Evolutionary conservation across 2,797 vertebrate genomes (phyloP).

Genomic region (Novumbra hubbsi): DNA sequence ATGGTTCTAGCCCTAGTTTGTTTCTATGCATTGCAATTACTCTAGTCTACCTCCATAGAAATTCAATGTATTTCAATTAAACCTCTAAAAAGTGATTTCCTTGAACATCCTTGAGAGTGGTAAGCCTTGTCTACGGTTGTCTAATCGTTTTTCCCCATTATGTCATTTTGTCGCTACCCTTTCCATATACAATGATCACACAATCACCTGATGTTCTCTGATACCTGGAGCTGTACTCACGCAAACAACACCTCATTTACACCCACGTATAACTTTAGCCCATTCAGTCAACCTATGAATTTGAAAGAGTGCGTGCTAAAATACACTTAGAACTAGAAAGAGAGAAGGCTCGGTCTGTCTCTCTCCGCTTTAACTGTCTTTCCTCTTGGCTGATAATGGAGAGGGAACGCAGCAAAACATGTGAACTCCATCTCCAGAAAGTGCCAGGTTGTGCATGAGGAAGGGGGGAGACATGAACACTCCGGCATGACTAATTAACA

Average conservation of each 20-base stretch:
- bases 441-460: conserved; percentile 31
- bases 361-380: conserved; percentile 8
- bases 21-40: neutral
- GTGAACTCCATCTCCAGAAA: conserved; percentile 64
- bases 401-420: conserved; percentile 52
- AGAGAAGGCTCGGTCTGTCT: neutral
- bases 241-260: neutral
- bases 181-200: neutral
- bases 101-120: neutral
- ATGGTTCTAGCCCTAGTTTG: neutral
- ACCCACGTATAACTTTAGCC: neutral
- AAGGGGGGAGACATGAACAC: conserved; percentile 15
- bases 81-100: neutral
- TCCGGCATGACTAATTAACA: conserved; percentile 42
- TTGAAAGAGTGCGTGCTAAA: neutral
- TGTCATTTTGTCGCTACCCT: neutral
- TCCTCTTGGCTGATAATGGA: conserved; percentile 51
- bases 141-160: neutral
- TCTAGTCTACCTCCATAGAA: neutral
- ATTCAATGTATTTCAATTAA: neutral
- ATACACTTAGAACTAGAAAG: neutral
- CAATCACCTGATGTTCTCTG: neutral
- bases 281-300: neutral
- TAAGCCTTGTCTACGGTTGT: neutral
- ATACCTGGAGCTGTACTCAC: neutral